These are phyloP conservation scores for Ambastaia sidthimunki DNA, from an alignment of 2,797 vertebrate genomes.

Conservation along the genomic window DNA sequence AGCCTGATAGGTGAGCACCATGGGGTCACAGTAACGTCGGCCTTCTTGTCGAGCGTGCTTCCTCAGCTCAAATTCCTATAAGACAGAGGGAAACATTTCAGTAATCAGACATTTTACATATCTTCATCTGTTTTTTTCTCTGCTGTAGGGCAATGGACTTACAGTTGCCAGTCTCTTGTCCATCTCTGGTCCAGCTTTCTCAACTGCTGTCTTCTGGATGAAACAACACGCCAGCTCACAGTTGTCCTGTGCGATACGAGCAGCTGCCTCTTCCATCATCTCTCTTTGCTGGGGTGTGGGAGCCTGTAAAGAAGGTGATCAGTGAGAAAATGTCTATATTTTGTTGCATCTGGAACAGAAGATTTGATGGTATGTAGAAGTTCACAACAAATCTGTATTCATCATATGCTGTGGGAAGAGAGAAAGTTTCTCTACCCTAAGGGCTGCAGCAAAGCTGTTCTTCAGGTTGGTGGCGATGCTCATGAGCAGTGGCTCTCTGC, in stretches of 20 bases:
- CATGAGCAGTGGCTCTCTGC: conserved; percentile 95
- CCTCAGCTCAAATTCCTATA: conserved; percentile 96
- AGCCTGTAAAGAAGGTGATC: conserved; percentile 74
- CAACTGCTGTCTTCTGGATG: conserved; percentile 98
- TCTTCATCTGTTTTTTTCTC: not conserved
- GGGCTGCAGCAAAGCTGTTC: conserved; percentile 94
- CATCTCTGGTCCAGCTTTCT: conserved; percentile 99
- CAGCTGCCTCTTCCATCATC: conserved; percentile 99
- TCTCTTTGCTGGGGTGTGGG: conserved; percentile 97
- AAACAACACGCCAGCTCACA: conserved; percentile 99
- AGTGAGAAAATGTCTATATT: no score
- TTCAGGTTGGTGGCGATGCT: conserved; percentile 98
- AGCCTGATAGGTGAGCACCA: conserved; percentile 97
- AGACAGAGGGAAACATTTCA: not conserved
- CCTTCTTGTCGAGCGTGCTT: conserved; percentile 98
- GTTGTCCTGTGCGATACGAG: conserved; percentile 96
- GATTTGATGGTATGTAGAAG: no score
- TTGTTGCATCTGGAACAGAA: no score
- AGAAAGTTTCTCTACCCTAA: conserved; percentile 69
- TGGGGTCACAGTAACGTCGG: conserved; percentile 95
- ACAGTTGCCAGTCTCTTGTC: conserved; percentile 98
- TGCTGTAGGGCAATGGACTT: conserved; percentile 63
- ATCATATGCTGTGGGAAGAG: no score
- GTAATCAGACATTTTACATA: not conserved
- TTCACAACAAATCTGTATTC: no score